Conservation (phyloP, 2,888 invertebrate species). For the Escarpia spicata region DNA sequence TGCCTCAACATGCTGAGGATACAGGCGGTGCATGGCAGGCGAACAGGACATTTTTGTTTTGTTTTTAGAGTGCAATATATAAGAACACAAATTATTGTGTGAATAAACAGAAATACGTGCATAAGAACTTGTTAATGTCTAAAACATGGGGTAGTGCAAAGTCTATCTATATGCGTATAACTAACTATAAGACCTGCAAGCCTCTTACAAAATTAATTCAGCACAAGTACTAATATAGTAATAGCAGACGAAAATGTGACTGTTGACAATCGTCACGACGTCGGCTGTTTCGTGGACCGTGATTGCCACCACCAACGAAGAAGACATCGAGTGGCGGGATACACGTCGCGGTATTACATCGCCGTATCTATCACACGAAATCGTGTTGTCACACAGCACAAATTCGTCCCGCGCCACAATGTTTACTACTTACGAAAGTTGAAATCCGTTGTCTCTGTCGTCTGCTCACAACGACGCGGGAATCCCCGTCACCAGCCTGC, state of each 20-base stretch:
- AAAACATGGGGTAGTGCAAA: too few species aligned
- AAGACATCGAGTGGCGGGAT: not conserved
- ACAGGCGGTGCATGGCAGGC: too few species aligned
- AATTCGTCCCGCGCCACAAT: not conserved
- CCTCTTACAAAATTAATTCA: too few species aligned
- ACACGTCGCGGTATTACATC: not conserved
- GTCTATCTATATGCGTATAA: too few species aligned
- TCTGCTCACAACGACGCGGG: not conserved
- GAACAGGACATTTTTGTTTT: too few species aligned
- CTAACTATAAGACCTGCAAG: too few species aligned
- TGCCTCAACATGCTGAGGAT: too few species aligned
- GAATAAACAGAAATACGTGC: too few species aligned
- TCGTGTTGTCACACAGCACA: not conserved
- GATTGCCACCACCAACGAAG: not conserved
- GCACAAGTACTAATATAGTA: not conserved
- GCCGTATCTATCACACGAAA: not conserved
- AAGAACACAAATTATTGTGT: too few species aligned
- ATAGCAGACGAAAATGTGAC: not conserved
- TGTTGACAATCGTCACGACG: not conserved
- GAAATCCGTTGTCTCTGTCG: not conserved
- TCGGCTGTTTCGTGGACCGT: not conserved
- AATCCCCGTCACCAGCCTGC: not conserved
- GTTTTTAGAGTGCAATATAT: too few species aligned
- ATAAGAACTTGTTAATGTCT: too few species aligned
- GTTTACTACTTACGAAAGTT: not conserved